A percentile compares a stretch with the other conserved stretches of the same genome.
These are phyloP conservation scores for Reticulitermes speratus DNA, from an alignment of 1,140 invertebrate genomes.

Conservation along the genomic window DNA sequence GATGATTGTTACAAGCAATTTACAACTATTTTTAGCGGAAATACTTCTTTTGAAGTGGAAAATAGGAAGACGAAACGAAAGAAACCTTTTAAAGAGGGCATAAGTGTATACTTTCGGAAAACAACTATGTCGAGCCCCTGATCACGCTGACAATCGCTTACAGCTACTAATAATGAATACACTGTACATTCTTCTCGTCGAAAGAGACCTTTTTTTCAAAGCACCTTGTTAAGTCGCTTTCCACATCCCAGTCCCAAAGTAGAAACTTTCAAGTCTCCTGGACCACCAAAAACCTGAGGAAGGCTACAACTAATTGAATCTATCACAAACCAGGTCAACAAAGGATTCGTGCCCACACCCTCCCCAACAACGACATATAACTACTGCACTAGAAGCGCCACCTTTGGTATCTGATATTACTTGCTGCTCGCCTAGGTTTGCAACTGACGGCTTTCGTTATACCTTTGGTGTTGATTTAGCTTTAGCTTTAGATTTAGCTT, in stretches of 20 bases:
- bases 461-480: not conserved
- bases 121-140: no score
- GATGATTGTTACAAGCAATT: no score
- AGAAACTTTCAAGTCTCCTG: not conserved
- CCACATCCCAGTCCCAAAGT: not conserved
- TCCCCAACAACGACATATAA: not conserved
- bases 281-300: not conserved
- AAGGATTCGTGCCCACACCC: not conserved
- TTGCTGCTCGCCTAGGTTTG: not conserved
- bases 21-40: no score
- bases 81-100: no score
- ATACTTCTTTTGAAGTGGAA: no score
- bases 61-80: no score
- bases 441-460: not conserved
- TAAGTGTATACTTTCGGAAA: no score
- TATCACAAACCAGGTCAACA: conserved; percentile 11
- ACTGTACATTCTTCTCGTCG: no score
- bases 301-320: conserved; percentile 1
- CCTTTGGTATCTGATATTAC: not conserved
- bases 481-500: not conserved
- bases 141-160: no score
- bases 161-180: no score
- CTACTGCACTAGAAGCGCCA: not conserved
- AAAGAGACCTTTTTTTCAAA: no score
- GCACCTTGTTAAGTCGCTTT: not conserved